Conservation (phyloP, 1,140 invertebrate species). For the Papilio helenus region DNA sequence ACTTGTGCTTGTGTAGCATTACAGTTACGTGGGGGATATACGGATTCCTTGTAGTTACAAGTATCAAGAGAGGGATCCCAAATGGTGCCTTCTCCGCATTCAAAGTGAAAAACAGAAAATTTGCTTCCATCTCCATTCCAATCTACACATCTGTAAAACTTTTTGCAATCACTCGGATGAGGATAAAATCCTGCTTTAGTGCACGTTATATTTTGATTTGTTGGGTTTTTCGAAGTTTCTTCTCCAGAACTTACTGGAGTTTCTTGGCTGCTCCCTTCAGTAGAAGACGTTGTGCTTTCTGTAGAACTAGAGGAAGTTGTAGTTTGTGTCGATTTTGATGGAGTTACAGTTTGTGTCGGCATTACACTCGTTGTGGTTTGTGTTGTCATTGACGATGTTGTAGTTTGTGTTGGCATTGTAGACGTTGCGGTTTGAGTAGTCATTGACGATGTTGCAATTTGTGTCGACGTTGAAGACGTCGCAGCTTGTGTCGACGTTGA, state of each 20-base stretch:
- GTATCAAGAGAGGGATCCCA: slow-evolving; percentile 84
- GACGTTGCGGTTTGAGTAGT: slow-evolving; percentile 8
- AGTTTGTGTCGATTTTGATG: slow-evolving; percentile 18
- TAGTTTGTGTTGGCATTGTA: neutral
- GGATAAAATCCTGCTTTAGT: slow-evolving; percentile 86
- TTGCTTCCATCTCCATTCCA: slow-evolving; percentile 84
- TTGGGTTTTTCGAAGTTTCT: slow-evolving; percentile 53
- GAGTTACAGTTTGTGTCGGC: slow-evolving; percentile 12
- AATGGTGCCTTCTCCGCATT: slow-evolving; percentile 85
- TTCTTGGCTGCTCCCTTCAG: slow-evolving; percentile 48
- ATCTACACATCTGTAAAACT: slow-evolving; percentile 89
- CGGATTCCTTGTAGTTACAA: slow-evolving; percentile 82
- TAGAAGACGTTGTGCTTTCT: slow-evolving; percentile 22
- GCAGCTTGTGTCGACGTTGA: neutral
- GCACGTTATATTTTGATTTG: slow-evolving; percentile 67
- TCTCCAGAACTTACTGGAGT: slow-evolving; percentile 51
- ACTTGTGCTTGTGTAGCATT: slow-evolving; percentile 59
- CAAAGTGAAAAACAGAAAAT: slow-evolving; percentile 86
- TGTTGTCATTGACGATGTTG: slow-evolving; percentile 23
- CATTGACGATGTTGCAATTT: slow-evolving; percentile 8
- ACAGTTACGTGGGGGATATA: slow-evolving; percentile 77
- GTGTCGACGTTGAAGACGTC: neutral
- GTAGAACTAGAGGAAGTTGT: neutral
- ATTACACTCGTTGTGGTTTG: neutral
- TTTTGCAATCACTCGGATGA: slow-evolving; percentile 86